Percentiles rank a stretch among this genome's conserved stretches.
These are phyloP conservation scores for Anniella stebbinsi DNA, from an alignment of 2,797 vertebrate genomes.

Conservation along the genomic window DNA sequence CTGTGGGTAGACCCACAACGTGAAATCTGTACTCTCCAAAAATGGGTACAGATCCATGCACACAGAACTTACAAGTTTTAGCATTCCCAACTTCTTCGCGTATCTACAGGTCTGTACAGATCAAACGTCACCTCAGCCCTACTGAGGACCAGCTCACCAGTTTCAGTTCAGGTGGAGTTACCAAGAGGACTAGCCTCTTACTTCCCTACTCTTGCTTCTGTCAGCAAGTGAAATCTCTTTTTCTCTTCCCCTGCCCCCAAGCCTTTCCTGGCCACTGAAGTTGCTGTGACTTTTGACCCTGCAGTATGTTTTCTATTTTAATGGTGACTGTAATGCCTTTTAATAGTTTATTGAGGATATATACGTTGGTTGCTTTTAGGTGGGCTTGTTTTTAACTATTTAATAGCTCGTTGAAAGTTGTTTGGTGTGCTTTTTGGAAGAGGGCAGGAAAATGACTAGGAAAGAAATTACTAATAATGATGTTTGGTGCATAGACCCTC, in stretches of 20 bases:
- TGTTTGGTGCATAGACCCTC: slow-evolving; percentile 24
- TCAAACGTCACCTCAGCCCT: neutral
- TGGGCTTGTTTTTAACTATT: neutral
- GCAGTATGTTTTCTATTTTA: neutral
- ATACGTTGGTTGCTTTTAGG: neutral
- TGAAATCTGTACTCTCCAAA: neutral
- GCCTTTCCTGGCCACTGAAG: neutral
- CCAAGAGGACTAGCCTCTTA: neutral
- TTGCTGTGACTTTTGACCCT: neutral
- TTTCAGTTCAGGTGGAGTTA: slow-evolving; percentile 22
- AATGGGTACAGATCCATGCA: neutral
- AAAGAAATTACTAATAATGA: slow-evolving; percentile 6
- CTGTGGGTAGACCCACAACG: neutral
- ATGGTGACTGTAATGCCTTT: neutral
- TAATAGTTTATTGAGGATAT: neutral
- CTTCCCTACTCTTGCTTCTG: neutral
- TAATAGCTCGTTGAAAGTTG: neutral
- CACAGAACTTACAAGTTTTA: neutral
- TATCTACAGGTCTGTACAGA: neutral
- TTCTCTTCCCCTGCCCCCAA: neutral
- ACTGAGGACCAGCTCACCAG: no score
- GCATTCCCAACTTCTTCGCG: neutral
- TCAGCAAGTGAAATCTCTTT: neutral
- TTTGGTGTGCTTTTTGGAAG: neutral
- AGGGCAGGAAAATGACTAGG: neutral